Base-by-base conservation (phyloP, 1,140 invertebrate species). In the Helicoverpa armigera region DNA sequence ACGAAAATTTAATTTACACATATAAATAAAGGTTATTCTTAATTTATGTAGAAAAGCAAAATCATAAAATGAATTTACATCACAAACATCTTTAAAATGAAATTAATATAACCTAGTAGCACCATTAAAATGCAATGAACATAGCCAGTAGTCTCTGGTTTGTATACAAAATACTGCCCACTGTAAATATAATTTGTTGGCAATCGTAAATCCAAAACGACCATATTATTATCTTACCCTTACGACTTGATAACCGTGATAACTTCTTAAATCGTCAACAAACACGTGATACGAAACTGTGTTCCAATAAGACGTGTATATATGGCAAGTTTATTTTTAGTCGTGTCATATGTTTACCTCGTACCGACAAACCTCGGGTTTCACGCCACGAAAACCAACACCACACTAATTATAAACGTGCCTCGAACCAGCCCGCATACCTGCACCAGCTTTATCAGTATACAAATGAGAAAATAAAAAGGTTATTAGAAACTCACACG, bases 401-500 rank as follows among this genome's bases (percentile, higher is more conserved):
- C 79, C 82, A 83, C 79, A 70, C 79, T 85, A 82, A 79, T 82
- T 65, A 82, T 82, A 85, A 78, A 80, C 70, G 29, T 43, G 58
- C 56, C 72, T 72, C 23, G 51, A 65, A 70, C 53, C 67, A 80
- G 53, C 79, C 73, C 76, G 72, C 65, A 80, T 81, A 82, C 77
- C 73, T 77, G 69, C 56, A 80, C 72, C 58, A 75, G 56, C 79
- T 80, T 82, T 83, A 83, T 83, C 82, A 87, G 77, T 81, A 58
- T 56, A 86, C 73, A 81, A 88, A 85, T 67, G 83, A 86, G 81
- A 82, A 80, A 85, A 86, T 83, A 85, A 89, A 90, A 90, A 89
- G 86, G 87, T 88, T 91, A 90, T 88, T 91, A 90, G 89, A 94
- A 93, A 94, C 91, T 93, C 89, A 92, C 92, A 94, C 93, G 91